Base-by-base conservation (phyloP, 2,888 invertebrate species). In the Boloria euphrosyne region DNA sequence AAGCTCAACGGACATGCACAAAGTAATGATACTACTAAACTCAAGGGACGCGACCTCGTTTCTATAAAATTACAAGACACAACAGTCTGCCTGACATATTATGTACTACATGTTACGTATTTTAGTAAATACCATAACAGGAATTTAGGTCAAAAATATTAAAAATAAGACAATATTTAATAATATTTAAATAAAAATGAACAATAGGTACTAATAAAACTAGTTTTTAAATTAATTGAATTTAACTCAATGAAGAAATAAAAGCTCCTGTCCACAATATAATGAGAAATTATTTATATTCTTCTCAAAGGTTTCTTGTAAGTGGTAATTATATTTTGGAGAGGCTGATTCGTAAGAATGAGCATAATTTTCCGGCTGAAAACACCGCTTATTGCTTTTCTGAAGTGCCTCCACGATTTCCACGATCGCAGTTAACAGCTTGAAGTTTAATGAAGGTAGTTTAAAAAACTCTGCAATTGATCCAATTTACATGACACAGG, bases 351-450 rank as follows among this genome's bases (percentile, higher is more conserved):
- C 84, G 82, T 76, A 76, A 81, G 85, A 88, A 87, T 85, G 86
- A 83, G 76, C 80, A 81, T 83, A 90, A 90, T 90, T 89, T 90
- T 90, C 87, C 89, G 81, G 80, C 78, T 82, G 84, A 86, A 78
- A 86, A 84, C 82, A 79, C 84, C 84, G 82, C 81, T 88, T 89
- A 87, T 86, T 85, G 80, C 83, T 80, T 82, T 82, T 80, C 80
- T 79, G 86, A 71, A 87, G 87, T 84, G 83, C 85, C 85, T 84
- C 79, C 76, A 14, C 43, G 22, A 22, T 43, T 13, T 76, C 74
- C 76, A 74, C 76, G 78, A 78, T 78, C 78, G 76, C 76, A 73
- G 46, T 38, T 16, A 44, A 54, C 16, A 38, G n/a, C 44, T n/a
- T 44, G 17, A 18, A 62, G 31, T 54, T 50, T 47, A 49, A 43